Evolutionary conservation across 2,797 vertebrate species (phyloP), one percentile per base, ranked within the genome.

Genomic region (Columba guinea): DNA sequence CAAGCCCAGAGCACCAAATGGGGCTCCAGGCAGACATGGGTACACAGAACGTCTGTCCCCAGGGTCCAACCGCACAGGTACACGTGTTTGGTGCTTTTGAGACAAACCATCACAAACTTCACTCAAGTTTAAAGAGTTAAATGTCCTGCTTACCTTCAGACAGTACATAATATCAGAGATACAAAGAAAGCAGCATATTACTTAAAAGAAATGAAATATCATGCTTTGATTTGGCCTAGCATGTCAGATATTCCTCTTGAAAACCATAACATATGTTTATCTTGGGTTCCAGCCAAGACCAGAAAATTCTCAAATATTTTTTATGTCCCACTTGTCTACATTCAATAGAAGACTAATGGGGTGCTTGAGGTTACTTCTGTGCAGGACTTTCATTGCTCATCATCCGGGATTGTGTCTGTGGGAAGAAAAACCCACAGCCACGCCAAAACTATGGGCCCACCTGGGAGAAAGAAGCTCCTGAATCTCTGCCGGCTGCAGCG

Each of bases 261-360:
- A 96, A 97, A 91, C 63, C 92, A n/a, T 75, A 95, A 93, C 92
- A 95, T 95, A 89, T 90, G 88, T 93, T 97, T 92, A 56, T 75
- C 95, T 96, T 96, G 93, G 71, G 49, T 18, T 95, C 94, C 91
- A 93, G 89, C 95, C 90, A 96, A 91, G 94, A 83, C 90, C 95
- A 41, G 62, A 91, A 97, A 89, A 81, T 93, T 80, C 56, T 84
- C 95, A 97, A 95, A 78, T 96, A 93, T 84, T 89, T 92, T 93
- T 92, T 71, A 64, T 56, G 34, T 60, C 34, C 62, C 86, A 75
- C 89, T 90, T 94, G 35, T 82, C 87, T 95, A 91, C 88, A 85
- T 41, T 65, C 44, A 90, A 93, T 76, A 82, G 55, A 82, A 55
- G 67, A 94, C 48, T 90, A 87, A 85, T 15, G 28, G 46, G 77